Base-by-base conservation (phyloP, 2,888 invertebrate species). In the Hemicrepidius hirtus region DNA sequence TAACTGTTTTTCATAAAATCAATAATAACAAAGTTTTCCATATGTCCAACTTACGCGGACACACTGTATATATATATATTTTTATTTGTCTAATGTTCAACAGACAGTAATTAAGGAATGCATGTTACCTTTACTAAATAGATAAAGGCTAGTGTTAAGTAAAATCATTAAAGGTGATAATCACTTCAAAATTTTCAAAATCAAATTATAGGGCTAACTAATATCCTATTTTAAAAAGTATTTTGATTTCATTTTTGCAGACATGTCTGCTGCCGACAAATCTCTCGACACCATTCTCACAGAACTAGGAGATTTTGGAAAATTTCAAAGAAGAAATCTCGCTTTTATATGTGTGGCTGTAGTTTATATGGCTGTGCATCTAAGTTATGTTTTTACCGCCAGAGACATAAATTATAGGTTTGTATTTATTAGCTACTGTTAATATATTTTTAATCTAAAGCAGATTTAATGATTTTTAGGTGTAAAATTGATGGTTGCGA, bases 381-480 rank as follows among this genome's bases (percentile, higher is more conserved):
- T 60, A 24, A 60, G 41, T 57, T 94, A 91, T 80, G 90, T 93
- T 70, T 94, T 94, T 83, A 92, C 93, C 0, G 92, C 93, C 0
- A 91, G 91, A 67, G 89, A 91, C 71, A 86, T 93, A 16, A 88
- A 90, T 53, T 92, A 93, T 87, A 92, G 55, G 41, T 41, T 20
- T 50, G 60, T 1, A n/a, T 20, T 18, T n/a, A n/a, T n/a, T n/a
- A n/a, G n/a, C 12, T 28, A n/a, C n/a, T 28, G 24, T 21, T 41
- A 21, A 41, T 3, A 41, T 32, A 9, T 1, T 9, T 7, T 9
- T 9, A 9, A 57, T 57, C 9, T 32, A 32, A 5, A 9, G 9
- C 9, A 2, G 9, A 2, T 32, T 6, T 44, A 13, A 13, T 12
- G 9, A 28, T 60, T 53, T 67, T 74, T 37, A 77, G 77, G 66